Evolutionary conservation across 2,888 invertebrate species (phyloP), one percentile per base, ranked within the genome.

Genomic region (Ischnus inquisitorius): DNA sequence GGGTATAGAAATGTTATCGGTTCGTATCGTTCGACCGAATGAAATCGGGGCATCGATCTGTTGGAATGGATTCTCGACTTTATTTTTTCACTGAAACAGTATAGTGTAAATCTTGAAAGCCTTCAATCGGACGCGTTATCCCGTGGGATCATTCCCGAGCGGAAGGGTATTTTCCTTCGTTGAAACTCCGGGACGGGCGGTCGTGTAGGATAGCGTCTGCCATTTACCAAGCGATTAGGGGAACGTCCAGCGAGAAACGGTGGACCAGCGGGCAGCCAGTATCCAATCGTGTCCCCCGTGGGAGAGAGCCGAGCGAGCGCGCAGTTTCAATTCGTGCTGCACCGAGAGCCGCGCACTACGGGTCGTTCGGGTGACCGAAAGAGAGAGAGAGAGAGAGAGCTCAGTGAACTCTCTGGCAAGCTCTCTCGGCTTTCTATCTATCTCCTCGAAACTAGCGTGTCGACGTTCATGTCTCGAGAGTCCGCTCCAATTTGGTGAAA

Each of bases 191-290:
- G 34, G 34, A 77, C 65, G 65, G 48, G 46, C 62, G 22, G 64
- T 54, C 65, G 72, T 28, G 64, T n/a, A 43, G 54, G 65, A 79
- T 57, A 71, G 67, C 46, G 72, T 72, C 51, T 34, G 51, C 65
- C 72, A 80, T 80, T 83, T 83, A 76, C 80, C 76, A 77, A 80
- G 51, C 80, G 80, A 80, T 83, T 83, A 83, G 72, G 76, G 72
- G 71, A 68, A 80, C 67, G 72, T 83, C 65, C 71, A 43, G 51
- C 10, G 67, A 43, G 57, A 4, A 34, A 22, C 19, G 43, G 2
- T 19, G 14, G 43, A 68, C 48, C 46, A 83, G 43, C 67, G 39
- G 22, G 43, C 54, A 10, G 54, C 41, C 80, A 41, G 39, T 77
- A 68, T 74, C 80, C 77, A 81, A 64, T 81, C 77, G 77, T 74